A percentile compares a stretch with the other conserved stretches of the same genome.
Evolutionary conservation across 2,113 vertebrate genomes (phyloP).

Genomic region (Junco hyemalis): DNA sequence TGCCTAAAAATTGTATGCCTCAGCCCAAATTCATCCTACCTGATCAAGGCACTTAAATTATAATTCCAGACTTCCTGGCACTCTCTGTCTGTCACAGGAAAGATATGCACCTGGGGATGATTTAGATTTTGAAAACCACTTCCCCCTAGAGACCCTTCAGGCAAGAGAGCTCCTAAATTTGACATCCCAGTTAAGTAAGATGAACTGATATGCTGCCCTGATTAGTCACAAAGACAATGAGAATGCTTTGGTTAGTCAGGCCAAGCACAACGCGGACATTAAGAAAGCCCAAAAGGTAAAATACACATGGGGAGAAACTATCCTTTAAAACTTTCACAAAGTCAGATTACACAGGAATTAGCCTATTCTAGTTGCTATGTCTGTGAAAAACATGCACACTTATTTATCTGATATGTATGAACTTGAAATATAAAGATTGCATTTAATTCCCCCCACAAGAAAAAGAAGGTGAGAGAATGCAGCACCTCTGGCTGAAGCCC

Average conservation of each 20-base stretch:
- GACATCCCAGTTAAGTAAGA: conserved; percentile 2
- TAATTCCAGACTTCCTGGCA: conserved; percentile 40
- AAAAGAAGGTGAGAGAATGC: not conserved
- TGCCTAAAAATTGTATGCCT: not conserved
- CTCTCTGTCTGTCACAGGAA: not conserved
- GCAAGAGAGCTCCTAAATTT: not conserved
- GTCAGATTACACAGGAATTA: not conserved
- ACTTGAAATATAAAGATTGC: not conserved
- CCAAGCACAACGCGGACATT: not conserved
- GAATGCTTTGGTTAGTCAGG: not conserved
- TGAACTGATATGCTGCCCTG: not conserved
- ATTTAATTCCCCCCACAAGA: not conserved
- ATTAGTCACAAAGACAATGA: conserved; percentile 24
- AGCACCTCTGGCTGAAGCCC: not conserved
- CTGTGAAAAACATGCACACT: not conserved
- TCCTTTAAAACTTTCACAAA: not conserved
- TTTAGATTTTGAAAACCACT: conserved; percentile 31
- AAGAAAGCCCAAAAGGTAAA: not conserved
- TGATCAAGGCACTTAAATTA: conserved; percentile 17
- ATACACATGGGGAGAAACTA: not conserved
- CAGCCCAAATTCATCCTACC: conserved; percentile 15
- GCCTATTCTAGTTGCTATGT: not conserved
- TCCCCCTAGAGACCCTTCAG: not conserved
- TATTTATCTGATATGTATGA: not conserved
- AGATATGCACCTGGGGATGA: conserved; percentile 14